Percentiles rank a stretch among this genome's conserved stretches.
Evolutionary conservation across 1,140 invertebrate species (phyloP).

Genomic region (Pogonus chalceus): DNA sequence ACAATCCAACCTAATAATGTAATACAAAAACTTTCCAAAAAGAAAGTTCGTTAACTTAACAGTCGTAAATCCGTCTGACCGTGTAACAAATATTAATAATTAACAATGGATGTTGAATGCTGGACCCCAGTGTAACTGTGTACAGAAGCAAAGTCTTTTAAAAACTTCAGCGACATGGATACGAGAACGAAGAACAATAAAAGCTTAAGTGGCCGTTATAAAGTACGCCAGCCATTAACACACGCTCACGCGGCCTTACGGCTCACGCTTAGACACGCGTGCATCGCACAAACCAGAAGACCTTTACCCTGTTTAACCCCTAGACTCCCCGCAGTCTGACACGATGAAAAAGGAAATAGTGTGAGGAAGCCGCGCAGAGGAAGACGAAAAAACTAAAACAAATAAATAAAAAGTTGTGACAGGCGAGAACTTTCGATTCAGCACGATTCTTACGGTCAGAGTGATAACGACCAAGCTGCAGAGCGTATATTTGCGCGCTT

Average conservation of each 20-base stretch:
- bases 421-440: slow-evolving; percentile 12
- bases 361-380: background rate
- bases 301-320: no score
- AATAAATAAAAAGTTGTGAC: slow-evolving; percentile 22
- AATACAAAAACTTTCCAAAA: background rate
- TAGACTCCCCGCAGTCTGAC: no score
- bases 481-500: no score
- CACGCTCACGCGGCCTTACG: no score
- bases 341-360: no score
- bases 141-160: background rate
- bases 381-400: slow-evolving; percentile 1
- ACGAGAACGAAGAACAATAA: background rate
- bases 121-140: no score
- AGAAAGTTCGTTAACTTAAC: slow-evolving; percentile 3
- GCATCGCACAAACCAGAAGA: no score
- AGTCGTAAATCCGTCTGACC: background rate
- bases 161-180: background rate
- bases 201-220: background rate
- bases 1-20: background rate
- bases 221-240: background rate
- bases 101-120: no score
- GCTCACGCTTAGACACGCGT: no score
- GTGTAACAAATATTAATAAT: slow-evolving; percentile 8
- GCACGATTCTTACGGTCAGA: slow-evolving; percentile 11
- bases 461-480: slow-evolving; percentile 15